These are phyloP conservation scores for Tinea pellionella DNA, from an alignment of 2,888 invertebrate genomes.

Conservation along the genomic window DNA sequence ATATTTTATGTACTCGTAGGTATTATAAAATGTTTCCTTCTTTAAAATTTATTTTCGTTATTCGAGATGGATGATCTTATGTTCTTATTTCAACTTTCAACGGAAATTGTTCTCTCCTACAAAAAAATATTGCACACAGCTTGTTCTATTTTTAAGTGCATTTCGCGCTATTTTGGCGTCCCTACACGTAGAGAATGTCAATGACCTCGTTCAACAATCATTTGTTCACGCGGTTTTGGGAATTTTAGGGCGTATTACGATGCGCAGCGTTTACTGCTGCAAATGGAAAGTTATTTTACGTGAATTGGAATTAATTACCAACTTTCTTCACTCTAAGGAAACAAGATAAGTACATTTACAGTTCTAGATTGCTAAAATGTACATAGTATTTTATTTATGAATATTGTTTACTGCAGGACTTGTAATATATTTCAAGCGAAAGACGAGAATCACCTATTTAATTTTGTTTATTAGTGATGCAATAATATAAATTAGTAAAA, in stretches of 20 bases:
- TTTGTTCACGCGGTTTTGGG: conserved; percentile 65
- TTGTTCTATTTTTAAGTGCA: conserved; percentile 67
- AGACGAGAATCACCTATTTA: too few species aligned
- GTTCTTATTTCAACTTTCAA: conserved; percentile 28
- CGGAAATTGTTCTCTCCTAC: conserved; percentile 40
- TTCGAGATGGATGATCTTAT: neutral
- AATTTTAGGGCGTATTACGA: conserved; percentile 54
- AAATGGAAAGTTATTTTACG: conserved; percentile 11
- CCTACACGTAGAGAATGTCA: conserved; percentile 61
- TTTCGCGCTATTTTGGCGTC: conserved; percentile 71
- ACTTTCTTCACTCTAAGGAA: neutral
- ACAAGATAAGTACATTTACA: neutral
- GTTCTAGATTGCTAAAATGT: neutral
- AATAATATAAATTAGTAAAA: too few species aligned
- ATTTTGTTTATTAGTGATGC: too few species aligned
- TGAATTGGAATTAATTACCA: neutral
- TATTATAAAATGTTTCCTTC: neutral
- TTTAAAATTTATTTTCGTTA: neutral
- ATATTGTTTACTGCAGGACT: neutral
- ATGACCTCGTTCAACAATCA: conserved; percentile 61
- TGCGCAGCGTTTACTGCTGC: conserved; percentile 10
- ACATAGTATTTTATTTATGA: neutral
- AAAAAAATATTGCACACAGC: conserved; percentile 68
- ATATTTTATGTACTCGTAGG: too few species aligned
- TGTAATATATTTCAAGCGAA: too few species aligned